phyloP scores from a whole-genome alignment of 2,888 invertebrate species.

The Patella pellucida region DNA sequence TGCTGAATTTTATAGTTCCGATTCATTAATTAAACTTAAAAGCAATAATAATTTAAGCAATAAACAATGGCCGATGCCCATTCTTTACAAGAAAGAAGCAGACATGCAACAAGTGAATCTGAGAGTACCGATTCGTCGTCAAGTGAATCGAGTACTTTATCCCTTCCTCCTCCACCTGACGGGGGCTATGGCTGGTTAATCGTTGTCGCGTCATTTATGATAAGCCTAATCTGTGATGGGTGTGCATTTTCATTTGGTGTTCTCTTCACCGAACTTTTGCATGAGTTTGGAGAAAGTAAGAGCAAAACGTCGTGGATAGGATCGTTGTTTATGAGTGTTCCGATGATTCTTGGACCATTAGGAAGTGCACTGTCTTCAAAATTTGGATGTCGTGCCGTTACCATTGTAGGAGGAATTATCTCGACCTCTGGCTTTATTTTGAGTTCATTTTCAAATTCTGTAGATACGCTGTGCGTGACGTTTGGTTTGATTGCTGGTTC shows the following conservation, averaged over 20 bases:
- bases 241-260: constrained; percentile 93
- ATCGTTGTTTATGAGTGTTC: constrained; percentile 91
- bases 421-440: constrained; percentile 62
- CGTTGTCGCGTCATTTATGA: constrained; percentile 88
- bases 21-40: constrained; percentile 45
- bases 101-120: constrained; percentile 8
- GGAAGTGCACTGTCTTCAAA: constrained; percentile 66
- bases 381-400: constrained; percentile 67
- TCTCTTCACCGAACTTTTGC: constrained; percentile 86
- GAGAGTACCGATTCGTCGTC: constrained; percentile 34
- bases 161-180: constrained; percentile 76
- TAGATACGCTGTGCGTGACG: constrained; percentile 65
- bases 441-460: constrained; percentile 61
- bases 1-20: constrained; percentile 60
- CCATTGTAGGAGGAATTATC: constrained; percentile 66
- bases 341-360: constrained; percentile 75
- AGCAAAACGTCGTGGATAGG: constrained; percentile 92
- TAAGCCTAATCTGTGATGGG: constrained; percentile 92
- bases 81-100: background rate
- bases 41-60: background rate
- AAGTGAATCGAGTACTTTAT: constrained; percentile 36
- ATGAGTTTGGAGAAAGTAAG: constrained; percentile 87
- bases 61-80: background rate
- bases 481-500: constrained; percentile 69
- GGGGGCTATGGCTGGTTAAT: constrained; percentile 96